A percentile compares a stretch with the other conserved stretches of the same genome.
These are phyloP conservation scores for Drepanosiphum platanoidis DNA, from an alignment of 2,888 invertebrate species.

Conservation along the genomic window DNA sequence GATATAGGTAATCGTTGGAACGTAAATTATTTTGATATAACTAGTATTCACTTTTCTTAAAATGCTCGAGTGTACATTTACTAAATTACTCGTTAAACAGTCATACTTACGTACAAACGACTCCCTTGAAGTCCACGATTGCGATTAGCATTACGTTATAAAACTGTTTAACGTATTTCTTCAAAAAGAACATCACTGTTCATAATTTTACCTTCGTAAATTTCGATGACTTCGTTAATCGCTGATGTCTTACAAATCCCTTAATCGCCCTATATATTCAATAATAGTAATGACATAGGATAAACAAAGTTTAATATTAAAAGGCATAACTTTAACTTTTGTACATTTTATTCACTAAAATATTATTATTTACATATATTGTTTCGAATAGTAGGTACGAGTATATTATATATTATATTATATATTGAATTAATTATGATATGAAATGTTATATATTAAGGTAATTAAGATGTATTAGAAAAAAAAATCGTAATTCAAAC, in stretches of 20 bases:
- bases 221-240: not conserved
- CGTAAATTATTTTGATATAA: not conserved
- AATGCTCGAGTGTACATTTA: not conserved
- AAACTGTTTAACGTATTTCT: not conserved
- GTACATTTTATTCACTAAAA: too few species aligned
- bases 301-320: not conserved
- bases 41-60: not conserved
- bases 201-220: not conserved
- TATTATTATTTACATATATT: too few species aligned
- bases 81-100: too few species aligned
- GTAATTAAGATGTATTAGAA: too few species aligned
- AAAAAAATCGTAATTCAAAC: too few species aligned
- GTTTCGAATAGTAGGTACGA: too few species aligned
- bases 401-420: too few species aligned
- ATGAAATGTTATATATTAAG: too few species aligned
- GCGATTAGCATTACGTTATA: not conserved
- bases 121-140: not conserved
- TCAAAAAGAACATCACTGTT: not conserved
- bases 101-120: too few species aligned
- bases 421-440: too few species aligned
- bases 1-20: not conserved
- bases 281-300: not conserved
- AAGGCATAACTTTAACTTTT: too few species aligned
- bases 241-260: not conserved
- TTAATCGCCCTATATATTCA: not conserved